Evolutionary conservation across 1,140 invertebrate species (phyloP), one percentile per base, ranked within the genome.

Genomic region (Galleria mellonella): DNA sequence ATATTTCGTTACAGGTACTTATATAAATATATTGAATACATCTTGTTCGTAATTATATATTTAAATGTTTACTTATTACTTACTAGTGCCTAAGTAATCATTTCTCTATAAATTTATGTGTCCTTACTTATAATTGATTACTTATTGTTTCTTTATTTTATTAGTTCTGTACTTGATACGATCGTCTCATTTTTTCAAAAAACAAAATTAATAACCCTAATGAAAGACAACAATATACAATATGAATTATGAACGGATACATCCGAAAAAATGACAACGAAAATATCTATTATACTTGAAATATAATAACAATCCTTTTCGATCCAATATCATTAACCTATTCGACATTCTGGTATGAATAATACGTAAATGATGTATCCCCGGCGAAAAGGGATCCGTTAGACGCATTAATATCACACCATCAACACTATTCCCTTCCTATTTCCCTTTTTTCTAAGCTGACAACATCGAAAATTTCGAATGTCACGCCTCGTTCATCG

Each of bases 401-500:
- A 73, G 62, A 62, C 62, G 65, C 72, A 75, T 75, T 72, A 72
- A 71, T 75, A 64, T 64, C 44, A 65, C 53, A 61, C 55, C 57
- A 66, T 65, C 59, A 67, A 65, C 62, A 60, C 61, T 59, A 64
- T 69, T 63, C 52, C 50, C 51, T 39, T 55, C 43, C 57, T 52
- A 12, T 62, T 52, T 59, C 58, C 48, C 45, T 58, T 66, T 73
- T 73, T 73, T 69, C 52, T 68, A 36, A 43, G 51, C 68, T 77
- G 63, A 64, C 66, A 73, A 70, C 70, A 74, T 62, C 56, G 61
- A 63, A 60, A 62, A 62, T 77, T 76, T 77, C 62, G 48, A 77
- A 66, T 77, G 73, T 77, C 73, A 77, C 73, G 73, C 63, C 68
- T 77, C 68, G 71, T 73, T 77, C 72, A 70, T 72, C 65, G 61